Percentiles rank a stretch among this genome's conserved stretches.
These are phyloP conservation scores for Microtus montanus DNA, from an alignment of 2,113 vertebrate species.

Conservation along the genomic window DNA sequence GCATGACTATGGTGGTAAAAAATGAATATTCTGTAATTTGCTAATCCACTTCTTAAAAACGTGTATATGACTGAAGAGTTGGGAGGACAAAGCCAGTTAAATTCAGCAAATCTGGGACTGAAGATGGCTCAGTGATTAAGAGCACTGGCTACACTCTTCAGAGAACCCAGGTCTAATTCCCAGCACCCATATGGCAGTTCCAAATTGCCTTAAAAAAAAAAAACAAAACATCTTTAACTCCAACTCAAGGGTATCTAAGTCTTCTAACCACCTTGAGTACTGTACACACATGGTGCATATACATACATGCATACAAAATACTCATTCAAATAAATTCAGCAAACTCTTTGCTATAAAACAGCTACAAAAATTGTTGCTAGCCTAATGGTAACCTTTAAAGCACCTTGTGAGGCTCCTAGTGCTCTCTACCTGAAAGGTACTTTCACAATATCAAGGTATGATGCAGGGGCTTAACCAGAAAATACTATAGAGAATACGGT, in stretches of 20 bases:
- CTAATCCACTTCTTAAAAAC: not conserved
- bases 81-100: not conserved
- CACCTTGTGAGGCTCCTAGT: not conserved
- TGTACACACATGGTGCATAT: not conserved
- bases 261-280: not conserved
- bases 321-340: not conserved
- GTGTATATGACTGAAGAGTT: not conserved
- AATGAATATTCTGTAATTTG: not conserved
- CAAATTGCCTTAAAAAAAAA: too few relatives aligned
- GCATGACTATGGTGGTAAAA: not conserved
- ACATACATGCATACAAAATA: not conserved
- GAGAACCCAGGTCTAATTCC: not conserved
- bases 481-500: not conserved
- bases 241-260: not conserved
- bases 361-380: not conserved
- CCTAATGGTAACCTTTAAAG: not conserved
- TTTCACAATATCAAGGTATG: not conserved
- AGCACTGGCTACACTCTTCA: not conserved
- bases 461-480: not conserved
- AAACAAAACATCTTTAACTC: not conserved
- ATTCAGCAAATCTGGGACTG: not conserved
- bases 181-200: not conserved
- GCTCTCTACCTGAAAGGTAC: not conserved
- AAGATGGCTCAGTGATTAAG: not conserved
- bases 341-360: not conserved